These are phyloP conservation scores for Thripadectes ignobilis DNA, from an alignment of 2,797 vertebrate genomes.

Conservation along the genomic window DNA sequence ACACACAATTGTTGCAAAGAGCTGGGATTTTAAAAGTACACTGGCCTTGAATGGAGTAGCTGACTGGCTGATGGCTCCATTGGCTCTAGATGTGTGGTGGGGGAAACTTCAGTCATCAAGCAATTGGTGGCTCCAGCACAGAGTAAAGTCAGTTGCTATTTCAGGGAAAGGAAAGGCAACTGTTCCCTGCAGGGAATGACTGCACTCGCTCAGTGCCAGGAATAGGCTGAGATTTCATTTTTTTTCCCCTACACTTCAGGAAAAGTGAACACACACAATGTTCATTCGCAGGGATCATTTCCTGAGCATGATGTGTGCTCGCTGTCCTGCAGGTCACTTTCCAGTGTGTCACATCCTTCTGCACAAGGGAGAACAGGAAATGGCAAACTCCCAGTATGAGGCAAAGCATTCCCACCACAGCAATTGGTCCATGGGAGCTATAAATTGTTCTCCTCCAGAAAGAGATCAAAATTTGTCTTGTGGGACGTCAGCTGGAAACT, in stretches of 20 bases:
- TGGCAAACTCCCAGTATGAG: conserved; percentile 74
- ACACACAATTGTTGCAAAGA: background rate
- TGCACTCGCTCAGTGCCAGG: conserved; percentile 67
- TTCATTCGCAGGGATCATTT: conserved; percentile 69
- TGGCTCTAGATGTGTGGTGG: background rate
- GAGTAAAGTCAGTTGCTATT: conserved; percentile 75
- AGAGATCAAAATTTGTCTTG: conserved; percentile 58
- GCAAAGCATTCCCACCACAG: conserved; percentile 69
- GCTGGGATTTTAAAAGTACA: conserved; percentile 34
- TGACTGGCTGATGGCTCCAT: background rate
- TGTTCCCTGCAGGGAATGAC: conserved; percentile 66
- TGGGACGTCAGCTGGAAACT: conserved; percentile 24
- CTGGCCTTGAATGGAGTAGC: background rate
- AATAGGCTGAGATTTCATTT: conserved; percentile 56
- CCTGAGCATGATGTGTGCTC: conserved; percentile 66
- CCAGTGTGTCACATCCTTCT: conserved; percentile 81
- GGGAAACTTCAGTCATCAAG: background rate
- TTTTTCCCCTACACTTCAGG: conserved; percentile 61
- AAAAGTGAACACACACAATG: conserved; percentile 76
- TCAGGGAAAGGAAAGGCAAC: conserved; percentile 75
- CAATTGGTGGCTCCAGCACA: background rate
- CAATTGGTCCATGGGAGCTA: conserved; percentile 71
- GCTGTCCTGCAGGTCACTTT: conserved; percentile 71
- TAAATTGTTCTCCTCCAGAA: conserved; percentile 76
- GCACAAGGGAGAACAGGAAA: conserved; percentile 77